Conservation (phyloP, 2,888 invertebrate genomes). For the Dicranocentrus wangi region DNA sequence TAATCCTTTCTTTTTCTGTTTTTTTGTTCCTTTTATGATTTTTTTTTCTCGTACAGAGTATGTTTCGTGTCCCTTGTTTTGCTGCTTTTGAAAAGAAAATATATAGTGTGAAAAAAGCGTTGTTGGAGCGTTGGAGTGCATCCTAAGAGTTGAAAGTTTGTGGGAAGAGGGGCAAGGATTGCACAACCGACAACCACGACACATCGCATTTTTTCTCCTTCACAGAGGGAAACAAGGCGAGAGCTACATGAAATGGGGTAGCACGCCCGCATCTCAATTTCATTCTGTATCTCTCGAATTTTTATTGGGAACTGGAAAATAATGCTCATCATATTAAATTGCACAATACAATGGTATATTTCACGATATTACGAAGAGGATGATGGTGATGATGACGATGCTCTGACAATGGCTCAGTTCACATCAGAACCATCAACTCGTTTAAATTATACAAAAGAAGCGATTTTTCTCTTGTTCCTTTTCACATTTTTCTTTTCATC, state of each 20-base stretch:
- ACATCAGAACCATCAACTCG: slow-evolving; percentile 55
- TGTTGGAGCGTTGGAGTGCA: too few relatives aligned
- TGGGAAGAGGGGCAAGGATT: too few relatives aligned
- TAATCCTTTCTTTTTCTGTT: not conserved
- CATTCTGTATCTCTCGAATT: slow-evolving; percentile 5
- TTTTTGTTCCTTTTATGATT: slow-evolving; percentile 15
- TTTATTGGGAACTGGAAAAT: slow-evolving; percentile 14
- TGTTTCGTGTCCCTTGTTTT: too few relatives aligned
- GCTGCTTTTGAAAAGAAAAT: too few relatives aligned
- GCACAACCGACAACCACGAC: not conserved
- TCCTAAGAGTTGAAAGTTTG: too few relatives aligned
- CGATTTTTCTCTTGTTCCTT: slow-evolving; percentile 33
- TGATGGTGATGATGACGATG: slow-evolving; percentile 24
- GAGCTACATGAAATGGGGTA: too few relatives aligned
- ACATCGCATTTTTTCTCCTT: too few relatives aligned
- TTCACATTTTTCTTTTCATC: slow-evolving; percentile 12
- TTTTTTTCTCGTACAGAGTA: not conserved
- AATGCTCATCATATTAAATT: slow-evolving; percentile 15
- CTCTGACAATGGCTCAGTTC: slow-evolving; percentile 43
- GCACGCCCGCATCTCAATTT: not conserved
- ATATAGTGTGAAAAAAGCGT: too few relatives aligned
- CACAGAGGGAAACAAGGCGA: not conserved
- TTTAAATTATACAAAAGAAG: slow-evolving; percentile 50
- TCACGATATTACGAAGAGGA: slow-evolving; percentile 4
- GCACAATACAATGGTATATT: slow-evolving; percentile 30